These are phyloP conservation scores for Penaeus japonicus DNA, from an alignment of 1,140 invertebrate species.

Conservation along the genomic window DNA sequence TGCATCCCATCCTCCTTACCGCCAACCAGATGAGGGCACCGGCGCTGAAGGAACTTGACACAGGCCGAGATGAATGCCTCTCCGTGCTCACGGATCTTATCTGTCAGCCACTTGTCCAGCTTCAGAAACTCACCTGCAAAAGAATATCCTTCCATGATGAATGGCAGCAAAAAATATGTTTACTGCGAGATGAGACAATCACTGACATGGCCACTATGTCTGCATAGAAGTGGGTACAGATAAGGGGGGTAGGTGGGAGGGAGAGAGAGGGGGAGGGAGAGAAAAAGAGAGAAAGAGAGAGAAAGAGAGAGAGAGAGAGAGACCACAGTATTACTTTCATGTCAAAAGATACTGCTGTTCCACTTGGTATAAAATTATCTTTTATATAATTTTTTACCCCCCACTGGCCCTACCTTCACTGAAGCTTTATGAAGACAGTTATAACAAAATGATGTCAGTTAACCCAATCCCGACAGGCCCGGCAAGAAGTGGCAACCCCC, in stretches of 20 bases:
- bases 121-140: conserved; percentile 88
- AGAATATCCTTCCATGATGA: background rate
- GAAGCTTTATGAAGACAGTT: no score
- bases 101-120: conserved; percentile 96
- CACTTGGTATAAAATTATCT: no score
- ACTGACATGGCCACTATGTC: no score
- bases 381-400: no score
- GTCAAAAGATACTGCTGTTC: no score
- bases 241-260: background rate
- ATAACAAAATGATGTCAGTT: no score
- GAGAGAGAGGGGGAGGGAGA: background rate
- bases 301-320: background rate
- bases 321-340: no score
- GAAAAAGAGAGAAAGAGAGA: background rate
- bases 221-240: background rate
- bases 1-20: conserved; percentile 79
- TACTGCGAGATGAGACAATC: background rate
- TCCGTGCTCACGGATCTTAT: conserved; percentile 97
- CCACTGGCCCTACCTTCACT: no score
- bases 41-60: conserved; percentile 79
- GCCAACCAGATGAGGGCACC: conserved; percentile 85
- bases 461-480: no score
- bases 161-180: background rate
- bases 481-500: no score
- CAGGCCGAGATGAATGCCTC: conserved; percentile 85